phyloP scores from a whole-genome alignment of 1,140 invertebrate species.

The Diorhabda sublineata region DNA sequence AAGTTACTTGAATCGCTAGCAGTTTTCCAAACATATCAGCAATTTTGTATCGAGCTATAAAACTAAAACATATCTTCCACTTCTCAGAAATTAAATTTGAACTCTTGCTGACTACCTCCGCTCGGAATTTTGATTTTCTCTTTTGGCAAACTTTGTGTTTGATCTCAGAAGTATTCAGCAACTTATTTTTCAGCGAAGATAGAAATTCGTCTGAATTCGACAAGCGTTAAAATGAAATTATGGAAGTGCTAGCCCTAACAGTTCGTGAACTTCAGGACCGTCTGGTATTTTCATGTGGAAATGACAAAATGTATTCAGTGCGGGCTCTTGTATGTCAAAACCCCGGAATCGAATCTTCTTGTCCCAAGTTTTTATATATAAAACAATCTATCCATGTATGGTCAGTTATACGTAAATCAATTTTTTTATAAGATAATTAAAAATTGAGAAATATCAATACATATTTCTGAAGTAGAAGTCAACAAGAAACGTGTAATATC shows the following conservation, averaged over 20 bases:
- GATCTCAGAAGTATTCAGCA: constrained; percentile 4
- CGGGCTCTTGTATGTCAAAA: too few relatives aligned
- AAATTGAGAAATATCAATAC: too few relatives aligned
- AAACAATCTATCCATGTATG: too few relatives aligned
- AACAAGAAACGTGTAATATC: too few relatives aligned
- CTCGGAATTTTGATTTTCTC: constrained; percentile 5
- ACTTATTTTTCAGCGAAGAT: constrained; percentile 1
- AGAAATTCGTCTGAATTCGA: constrained; percentile 8
- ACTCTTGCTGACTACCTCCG: background rate
- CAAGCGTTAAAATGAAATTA: constrained; percentile 12
- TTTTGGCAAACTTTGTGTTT: constrained; percentile 2
- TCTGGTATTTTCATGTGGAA: too few relatives aligned
- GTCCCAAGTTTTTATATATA: constrained; percentile 3
- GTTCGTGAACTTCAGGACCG: constrained; percentile 5
- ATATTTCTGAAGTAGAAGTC: too few relatives aligned
- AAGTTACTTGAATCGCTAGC: too few relatives aligned
- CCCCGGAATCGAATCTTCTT: constrained; percentile 20
- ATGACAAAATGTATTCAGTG: too few relatives aligned
- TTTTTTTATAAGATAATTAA: too few relatives aligned
- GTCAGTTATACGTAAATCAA: too few relatives aligned
- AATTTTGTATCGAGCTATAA: background rate
- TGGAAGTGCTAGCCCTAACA: constrained; percentile 13
- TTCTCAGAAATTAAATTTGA: constrained; percentile 5
- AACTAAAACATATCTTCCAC: background rate
- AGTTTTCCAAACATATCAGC: too few relatives aligned